Conservation (phyloP, 2,888 invertebrate species). For the Andrena bucephala region DNA sequence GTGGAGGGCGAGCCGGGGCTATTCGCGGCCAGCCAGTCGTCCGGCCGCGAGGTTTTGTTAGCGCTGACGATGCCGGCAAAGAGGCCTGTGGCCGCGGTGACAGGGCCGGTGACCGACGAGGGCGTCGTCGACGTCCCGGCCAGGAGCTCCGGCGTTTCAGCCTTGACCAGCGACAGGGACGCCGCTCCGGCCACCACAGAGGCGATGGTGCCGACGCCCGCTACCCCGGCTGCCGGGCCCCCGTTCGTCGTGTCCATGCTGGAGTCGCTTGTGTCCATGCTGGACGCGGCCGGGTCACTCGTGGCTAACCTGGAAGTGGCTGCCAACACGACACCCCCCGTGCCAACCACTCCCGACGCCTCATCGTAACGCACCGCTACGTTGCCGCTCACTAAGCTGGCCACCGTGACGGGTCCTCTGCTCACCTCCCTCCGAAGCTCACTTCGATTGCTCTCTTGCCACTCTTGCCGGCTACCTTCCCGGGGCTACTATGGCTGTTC, state of each 20-base stretch:
- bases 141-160: conserved; percentile 86
- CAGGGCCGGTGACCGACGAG: conserved; percentile 81
- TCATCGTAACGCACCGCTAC: conserved; percentile 84
- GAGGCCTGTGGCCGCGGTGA: conserved; percentile 77
- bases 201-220: conserved; percentile 58
- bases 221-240: conserved; percentile 43
- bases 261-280: conserved; percentile 76
- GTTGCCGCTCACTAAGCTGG: conserved; percentile 83
- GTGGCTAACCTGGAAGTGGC: conserved; percentile 86
- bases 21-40: conserved; percentile 89
- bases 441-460: neutral
- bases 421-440: conserved; percentile 20
- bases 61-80: conserved; percentile 84
- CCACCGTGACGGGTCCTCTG: conserved; percentile 79
- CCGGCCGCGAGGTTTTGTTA: conserved; percentile 86
- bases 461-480: neutral
- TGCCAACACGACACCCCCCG: conserved; percentile 82
- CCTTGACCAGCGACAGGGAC: conserved; percentile 78
- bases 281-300: conserved; percentile 74
- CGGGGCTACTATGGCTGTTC: neutral
- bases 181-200: conserved; percentile 65
- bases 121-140: conserved; percentile 81
- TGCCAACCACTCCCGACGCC: conserved; percentile 86
- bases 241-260: conserved; percentile 78
- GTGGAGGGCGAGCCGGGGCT: conserved; percentile 86